phyloP scores from a whole-genome alignment of 2,888 invertebrate species.

The Cinara cedri region DNA sequence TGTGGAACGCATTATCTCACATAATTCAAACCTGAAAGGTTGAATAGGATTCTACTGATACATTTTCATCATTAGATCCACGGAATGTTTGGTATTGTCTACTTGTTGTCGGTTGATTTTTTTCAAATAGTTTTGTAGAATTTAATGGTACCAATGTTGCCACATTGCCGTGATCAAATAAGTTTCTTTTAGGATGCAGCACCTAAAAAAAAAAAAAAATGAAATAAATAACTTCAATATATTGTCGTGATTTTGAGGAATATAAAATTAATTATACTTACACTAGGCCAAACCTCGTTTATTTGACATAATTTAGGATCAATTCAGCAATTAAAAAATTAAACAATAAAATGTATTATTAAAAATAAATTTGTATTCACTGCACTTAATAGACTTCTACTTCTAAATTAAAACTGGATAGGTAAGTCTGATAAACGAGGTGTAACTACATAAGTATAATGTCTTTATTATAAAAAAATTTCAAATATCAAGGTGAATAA shows the following conservation, averaged over 20 bases:
- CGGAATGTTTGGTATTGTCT: not conserved
- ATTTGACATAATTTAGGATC: constrained; percentile 39
- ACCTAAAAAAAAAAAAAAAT: constrained; percentile 32
- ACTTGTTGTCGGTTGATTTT: not conserved
- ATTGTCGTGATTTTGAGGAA: no score
- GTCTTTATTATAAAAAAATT: constrained; percentile 24
- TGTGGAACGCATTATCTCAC: constrained; percentile 53
- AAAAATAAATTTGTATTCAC: constrained; percentile 6
- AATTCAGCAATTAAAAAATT: constrained; percentile 4
- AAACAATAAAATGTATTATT: not conserved
- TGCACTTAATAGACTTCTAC: constrained; percentile 23
- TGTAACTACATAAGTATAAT: constrained; percentile 43
- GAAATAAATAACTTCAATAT: no score
- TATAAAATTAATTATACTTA: constrained; percentile 45
- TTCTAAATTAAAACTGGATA: constrained; percentile 5
- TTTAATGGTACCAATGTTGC: constrained; percentile 50
- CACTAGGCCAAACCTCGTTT: constrained; percentile 52
- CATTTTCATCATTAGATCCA: constrained; percentile 54
- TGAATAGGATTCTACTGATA: constrained; percentile 57
- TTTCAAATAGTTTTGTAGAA: constrained; percentile 34
- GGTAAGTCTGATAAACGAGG: constrained; percentile 49
- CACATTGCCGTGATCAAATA: constrained; percentile 33
- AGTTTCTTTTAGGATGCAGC: no score
- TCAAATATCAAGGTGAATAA: constrained; percentile 1
- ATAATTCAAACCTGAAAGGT: constrained; percentile 57